Evolutionary conservation across 2,113 vertebrate genomes (phyloP), one percentile per base, ranked within the genome.

Genomic region (Phylloscopus trochiloides): DNA sequence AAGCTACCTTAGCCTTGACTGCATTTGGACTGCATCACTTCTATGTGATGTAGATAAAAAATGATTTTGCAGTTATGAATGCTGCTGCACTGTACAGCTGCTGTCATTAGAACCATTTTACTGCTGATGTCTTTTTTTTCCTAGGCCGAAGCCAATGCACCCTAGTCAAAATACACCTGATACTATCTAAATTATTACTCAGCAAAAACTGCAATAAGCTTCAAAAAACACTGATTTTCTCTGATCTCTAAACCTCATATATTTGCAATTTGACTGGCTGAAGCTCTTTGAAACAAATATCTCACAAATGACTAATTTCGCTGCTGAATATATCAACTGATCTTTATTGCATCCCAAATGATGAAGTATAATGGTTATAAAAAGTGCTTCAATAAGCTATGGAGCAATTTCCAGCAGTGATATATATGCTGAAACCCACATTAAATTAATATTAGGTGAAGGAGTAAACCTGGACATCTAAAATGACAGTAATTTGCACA

Each of bases 271-370:
- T 74, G 80, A 73, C 72, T 88, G 40, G 80, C 42, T 75, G 79
- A 97, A 48, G 42, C 63, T 93, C 66, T 96, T 96, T 73, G 66
- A 90, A 93, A 88, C 71, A 95, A 94, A 86, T 77, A 76, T 72
- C 79, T 97, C 88, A 65, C 92, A 78, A 95, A 90, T 81, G 87
- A 81, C 80, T 91, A 66, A 51, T 93, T 65, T 65, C 5, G 1
- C 58, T 57, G 65, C 83, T 72, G 66, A 88, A 67, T 85, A 31
- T 58, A 36, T 77, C 91, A 82, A 82, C 79, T 0, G 1, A 17
- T 88, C 89, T 96, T 95, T 91, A 92, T 94, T 88, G 77, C 72
- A 84, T 95, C 82, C 94, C 70, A 80, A 57, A 78, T 84, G 54
- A 65, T 93, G 45, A 86, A 94, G 48, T 80, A 40, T 84, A 94